These are phyloP conservation scores for Catagonus wagneri DNA, from an alignment of 2,113 vertebrate species.

Conservation along the genomic window DNA sequence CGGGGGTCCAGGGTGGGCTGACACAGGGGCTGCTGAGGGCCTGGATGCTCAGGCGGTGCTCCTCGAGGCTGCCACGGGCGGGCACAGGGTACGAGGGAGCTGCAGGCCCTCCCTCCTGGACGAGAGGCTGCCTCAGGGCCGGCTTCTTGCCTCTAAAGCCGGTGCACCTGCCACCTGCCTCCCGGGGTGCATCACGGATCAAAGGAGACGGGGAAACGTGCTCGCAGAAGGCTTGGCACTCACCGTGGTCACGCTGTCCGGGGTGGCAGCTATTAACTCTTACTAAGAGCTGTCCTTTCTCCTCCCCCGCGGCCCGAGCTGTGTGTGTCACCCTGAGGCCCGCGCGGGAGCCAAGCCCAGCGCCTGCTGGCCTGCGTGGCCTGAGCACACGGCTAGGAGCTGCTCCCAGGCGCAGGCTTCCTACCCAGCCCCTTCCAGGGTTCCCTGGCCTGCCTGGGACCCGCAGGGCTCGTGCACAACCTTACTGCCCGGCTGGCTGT, in stretches of 20 bases:
- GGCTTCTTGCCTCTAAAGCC: accelerated
- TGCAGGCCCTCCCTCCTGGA: background rate
- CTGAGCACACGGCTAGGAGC: background rate
- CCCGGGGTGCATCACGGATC: background rate
- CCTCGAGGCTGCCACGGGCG: background rate
- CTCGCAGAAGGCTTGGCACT: background rate
- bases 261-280: background rate
- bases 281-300: background rate
- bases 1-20: background rate
- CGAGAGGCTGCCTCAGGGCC: background rate
- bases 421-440: background rate
- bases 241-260: accelerated
- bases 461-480: background rate
- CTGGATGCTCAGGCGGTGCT: background rate
- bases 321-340: background rate
- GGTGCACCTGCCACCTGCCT: background rate
- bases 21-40: background rate
- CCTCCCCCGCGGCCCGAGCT: background rate
- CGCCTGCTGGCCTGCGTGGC: background rate
- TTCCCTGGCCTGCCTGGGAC: background rate
- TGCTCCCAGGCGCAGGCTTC: background rate
- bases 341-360: background rate
- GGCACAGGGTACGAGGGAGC: background rate
- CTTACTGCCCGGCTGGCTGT: background rate
- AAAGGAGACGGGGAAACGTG: accelerated